Evolutionary conservation across 2,888 invertebrate genomes (phyloP).

Genomic region (Lithosia quadra): DNA sequence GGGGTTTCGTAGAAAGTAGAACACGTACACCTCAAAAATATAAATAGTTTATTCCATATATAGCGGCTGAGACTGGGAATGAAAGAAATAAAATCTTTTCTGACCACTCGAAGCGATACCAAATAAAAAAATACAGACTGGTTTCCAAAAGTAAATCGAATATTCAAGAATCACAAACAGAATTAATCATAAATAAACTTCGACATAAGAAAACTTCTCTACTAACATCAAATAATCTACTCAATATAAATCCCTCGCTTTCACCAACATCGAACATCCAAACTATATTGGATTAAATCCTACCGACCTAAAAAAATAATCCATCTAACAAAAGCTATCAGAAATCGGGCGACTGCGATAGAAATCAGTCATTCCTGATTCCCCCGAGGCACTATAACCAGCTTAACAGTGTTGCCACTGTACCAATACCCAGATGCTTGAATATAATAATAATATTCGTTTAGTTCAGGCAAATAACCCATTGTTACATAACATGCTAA

Average conservation of each 20-base stretch:
- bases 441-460: no score
- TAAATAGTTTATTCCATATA: no score
- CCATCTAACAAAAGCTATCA: slow-evolving; percentile 53
- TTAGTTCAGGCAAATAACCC: no score
- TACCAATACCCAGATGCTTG: background rate
- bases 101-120: background rate
- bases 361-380: slow-evolving; percentile 64
- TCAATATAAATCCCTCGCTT: slow-evolving; percentile 6
- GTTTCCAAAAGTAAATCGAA: background rate
- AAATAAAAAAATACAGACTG: background rate
- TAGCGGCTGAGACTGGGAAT: no score
- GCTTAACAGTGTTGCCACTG: slow-evolving; percentile 34
- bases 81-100: background rate
- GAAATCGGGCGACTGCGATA: slow-evolving; percentile 55
- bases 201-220: background rate
- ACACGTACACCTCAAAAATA: no score
- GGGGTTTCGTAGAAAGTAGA: no score
- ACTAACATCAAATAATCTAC: slow-evolving; percentile 1
- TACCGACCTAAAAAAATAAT: slow-evolving; percentile 43
- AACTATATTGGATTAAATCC: slow-evolving; percentile 42
- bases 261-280: slow-evolving; percentile 7
- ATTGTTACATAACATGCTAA: no score
- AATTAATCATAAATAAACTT: slow-evolving; percentile 6
- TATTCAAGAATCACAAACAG: background rate
- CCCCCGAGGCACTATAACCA: slow-evolving; percentile 62